Evolutionary conservation across 2,113 vertebrate species (phyloP).

Genomic region (Mobula birostris): DNA sequence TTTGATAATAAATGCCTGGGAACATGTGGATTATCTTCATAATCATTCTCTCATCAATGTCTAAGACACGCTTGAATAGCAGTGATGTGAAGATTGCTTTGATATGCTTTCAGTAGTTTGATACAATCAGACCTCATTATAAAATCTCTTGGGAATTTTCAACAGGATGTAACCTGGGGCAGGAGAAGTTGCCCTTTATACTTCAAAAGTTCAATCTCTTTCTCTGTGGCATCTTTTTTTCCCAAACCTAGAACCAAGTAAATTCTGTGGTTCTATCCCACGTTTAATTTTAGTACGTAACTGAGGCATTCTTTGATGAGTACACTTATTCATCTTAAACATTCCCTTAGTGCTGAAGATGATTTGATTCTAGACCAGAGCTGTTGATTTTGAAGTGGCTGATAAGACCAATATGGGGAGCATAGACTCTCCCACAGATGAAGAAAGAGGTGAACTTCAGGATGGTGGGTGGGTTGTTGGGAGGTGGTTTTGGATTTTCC

Average conservation of each 20-base stretch:
- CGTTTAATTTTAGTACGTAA: not conserved
- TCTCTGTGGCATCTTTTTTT: not conserved
- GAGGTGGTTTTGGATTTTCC: too few species aligned
- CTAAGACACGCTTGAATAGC: not conserved
- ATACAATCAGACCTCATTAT: not conserved
- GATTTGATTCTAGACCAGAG: too few species aligned
- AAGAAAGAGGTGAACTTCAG: too few species aligned
- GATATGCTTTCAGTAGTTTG: not conserved
- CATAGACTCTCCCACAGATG: too few species aligned
- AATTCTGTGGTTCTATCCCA: not conserved
- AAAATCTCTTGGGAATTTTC: not conserved
- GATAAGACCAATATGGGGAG: too few species aligned
- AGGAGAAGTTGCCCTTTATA: not conserved
- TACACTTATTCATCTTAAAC: too few species aligned
- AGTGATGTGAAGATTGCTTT: not conserved
- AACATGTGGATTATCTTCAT: not conserved
- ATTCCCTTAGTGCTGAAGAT: too few species aligned
- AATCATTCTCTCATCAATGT: not conserved
- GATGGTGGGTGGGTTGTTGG: too few species aligned
- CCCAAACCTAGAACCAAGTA: not conserved
- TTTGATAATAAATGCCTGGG: not conserved
- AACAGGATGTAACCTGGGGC: not conserved
- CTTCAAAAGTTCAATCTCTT: not conserved
- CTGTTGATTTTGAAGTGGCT: too few species aligned
- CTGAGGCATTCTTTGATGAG: not conserved